These are phyloP conservation scores for Coenonympha glycerion DNA, from an alignment of 2,888 invertebrate species.

Conservation along the genomic window DNA sequence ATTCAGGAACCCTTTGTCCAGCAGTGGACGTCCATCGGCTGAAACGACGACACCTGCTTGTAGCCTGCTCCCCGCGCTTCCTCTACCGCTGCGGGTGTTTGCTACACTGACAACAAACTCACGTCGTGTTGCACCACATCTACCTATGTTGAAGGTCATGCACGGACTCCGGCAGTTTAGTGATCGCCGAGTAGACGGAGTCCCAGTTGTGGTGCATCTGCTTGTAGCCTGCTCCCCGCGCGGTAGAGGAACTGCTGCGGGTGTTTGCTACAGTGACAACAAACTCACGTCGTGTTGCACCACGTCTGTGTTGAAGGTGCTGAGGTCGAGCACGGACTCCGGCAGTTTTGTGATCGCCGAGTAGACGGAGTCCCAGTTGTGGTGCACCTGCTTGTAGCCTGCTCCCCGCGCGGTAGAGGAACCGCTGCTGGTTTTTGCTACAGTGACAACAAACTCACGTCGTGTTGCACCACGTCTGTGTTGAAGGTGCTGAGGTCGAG, in stretches of 20 bases:
- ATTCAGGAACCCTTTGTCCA: too few relatives aligned
- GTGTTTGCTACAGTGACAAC: background rate
- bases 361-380: conserved; percentile 8
- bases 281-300: conserved; percentile 50
- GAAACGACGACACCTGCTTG: conserved; percentile 24
- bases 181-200: conserved; percentile 18
- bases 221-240: too few relatives aligned
- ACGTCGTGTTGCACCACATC: conserved; percentile 55
- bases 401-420: conserved; percentile 5
- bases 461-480: conserved; percentile 53
- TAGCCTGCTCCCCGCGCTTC: too few relatives aligned
- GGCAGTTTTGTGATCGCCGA: conserved; percentile 35
- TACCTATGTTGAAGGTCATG: conserved; percentile 52
- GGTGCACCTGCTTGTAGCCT: conserved; percentile 26
- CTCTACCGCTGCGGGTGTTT: too few relatives aligned
- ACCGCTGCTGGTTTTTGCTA: too few relatives aligned
- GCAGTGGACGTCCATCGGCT: too few relatives aligned
- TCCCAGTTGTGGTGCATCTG: conserved; percentile 19
- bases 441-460: conserved; percentile 40
- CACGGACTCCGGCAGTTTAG: conserved; percentile 38
- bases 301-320: conserved; percentile 56
- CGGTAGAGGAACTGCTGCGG: too few relatives aligned
- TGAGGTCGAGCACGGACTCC: conserved; percentile 45
- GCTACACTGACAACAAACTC: conserved; percentile 30
- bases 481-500: conserved; percentile 48